A percentile compares a stretch with the other conserved stretches of the same genome.
phyloP scores from a whole-genome alignment of 2,113 vertebrate species.

The Platysternon megacephalum region DNA sequence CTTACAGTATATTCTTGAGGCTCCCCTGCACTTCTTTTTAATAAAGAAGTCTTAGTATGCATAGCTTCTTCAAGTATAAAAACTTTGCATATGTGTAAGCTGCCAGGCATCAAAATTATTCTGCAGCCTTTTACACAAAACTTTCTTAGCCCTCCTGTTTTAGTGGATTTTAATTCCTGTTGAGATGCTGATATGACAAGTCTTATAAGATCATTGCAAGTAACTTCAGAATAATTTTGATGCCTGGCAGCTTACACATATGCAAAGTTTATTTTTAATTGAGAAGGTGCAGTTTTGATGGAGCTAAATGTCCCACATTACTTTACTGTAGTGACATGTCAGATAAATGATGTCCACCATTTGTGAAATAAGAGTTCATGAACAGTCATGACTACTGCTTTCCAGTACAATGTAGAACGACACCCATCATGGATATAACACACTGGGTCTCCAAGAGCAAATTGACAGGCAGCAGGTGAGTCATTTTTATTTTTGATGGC shows the following conservation, averaged over 20 bases:
- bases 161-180: constrained; percentile 15
- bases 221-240: neutral
- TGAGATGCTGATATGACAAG: constrained; percentile 24
- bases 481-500: neutral
- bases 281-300: neutral
- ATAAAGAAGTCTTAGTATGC: neutral
- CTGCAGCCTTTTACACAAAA: neutral
- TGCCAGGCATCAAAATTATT: neutral
- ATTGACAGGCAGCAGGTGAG: neutral
- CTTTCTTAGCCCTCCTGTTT: neutral
- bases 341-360: neutral
- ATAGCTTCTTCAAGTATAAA: neutral
- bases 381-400: neutral
- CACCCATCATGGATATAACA: neutral
- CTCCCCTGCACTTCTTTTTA: neutral
- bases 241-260: neutral
- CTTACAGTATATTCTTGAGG: neutral
- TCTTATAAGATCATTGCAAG: neutral
- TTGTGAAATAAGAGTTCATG: neutral
- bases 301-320: neutral
- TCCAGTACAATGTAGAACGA: neutral
- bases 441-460: neutral
- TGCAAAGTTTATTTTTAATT: too few species aligned
- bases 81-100: neutral
- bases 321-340: neutral